Evolutionary conservation across 2,113 vertebrate species (phyloP).

Genomic region (Enhydra lutris): DNA sequence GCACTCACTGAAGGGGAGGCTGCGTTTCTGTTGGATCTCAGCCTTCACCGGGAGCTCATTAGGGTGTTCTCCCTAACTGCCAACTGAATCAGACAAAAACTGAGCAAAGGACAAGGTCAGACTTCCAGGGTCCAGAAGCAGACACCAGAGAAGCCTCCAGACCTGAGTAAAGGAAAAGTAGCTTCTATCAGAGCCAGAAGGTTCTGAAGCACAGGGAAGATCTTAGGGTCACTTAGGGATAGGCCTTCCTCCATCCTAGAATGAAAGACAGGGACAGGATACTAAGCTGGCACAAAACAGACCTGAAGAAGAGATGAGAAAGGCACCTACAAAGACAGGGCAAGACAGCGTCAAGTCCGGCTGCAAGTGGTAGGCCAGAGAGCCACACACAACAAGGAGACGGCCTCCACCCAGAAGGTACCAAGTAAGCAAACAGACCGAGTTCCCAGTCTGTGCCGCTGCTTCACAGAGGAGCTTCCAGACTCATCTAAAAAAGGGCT

Average conservation of each 20-base stretch:
- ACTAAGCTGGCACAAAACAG: neutral
- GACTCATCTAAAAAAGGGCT: neutral
- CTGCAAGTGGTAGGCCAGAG: neutral
- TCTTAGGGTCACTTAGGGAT: neutral
- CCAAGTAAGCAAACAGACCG: neutral
- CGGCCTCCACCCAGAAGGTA: neutral
- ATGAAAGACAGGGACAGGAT: neutral
- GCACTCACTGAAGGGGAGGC: neutral
- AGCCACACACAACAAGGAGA: neutral
- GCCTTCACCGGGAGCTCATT: neutral
- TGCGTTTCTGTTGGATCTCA: neutral
- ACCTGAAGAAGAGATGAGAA: neutral
- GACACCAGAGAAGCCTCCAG: neutral
- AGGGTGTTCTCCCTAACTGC: neutral
- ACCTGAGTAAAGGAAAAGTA: neutral
- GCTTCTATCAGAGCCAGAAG: neutral
- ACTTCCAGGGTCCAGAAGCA: neutral
- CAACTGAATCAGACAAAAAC: neutral
- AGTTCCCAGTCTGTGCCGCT: neutral
- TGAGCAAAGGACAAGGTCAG: neutral
- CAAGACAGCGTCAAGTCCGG: neutral
- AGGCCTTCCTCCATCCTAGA: neutral
- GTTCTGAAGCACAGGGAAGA: neutral
- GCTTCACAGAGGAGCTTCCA: neutral
- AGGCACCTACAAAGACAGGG: neutral